phyloP scores from a whole-genome alignment of 1,140 invertebrate genomes.

The Trachymyrmex septentrionalis region DNA sequence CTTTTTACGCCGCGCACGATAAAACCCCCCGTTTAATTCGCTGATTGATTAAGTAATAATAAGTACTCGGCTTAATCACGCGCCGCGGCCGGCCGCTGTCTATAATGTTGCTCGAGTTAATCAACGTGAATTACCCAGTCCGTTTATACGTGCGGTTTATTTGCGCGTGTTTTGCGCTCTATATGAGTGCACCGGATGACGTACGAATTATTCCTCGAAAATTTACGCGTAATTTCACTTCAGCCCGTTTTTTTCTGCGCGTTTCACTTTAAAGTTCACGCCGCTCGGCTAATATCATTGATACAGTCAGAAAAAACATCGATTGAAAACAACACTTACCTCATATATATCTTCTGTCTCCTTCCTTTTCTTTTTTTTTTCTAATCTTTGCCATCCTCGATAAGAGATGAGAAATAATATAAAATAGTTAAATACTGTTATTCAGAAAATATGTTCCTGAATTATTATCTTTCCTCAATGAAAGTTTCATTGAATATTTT shows the following conservation, averaged over 20 bases:
- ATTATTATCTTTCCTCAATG: not conserved
- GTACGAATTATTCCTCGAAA: slow-evolving; percentile 18
- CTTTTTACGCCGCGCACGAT: slow-evolving; percentile 29
- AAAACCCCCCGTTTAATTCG: slow-evolving; percentile 44
- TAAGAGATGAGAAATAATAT: not conserved
- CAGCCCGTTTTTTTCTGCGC: not conserved
- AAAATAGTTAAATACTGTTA: not conserved
- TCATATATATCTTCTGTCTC: not conserved
- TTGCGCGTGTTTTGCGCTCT: not conserved
- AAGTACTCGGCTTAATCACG: slow-evolving; percentile 37
- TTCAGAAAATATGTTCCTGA: not conserved
- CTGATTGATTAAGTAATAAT: slow-evolving; percentile 58
- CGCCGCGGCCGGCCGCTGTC: slow-evolving; percentile 11
- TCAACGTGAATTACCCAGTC: slow-evolving; percentile 24
- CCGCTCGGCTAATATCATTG: not conserved
- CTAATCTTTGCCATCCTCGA: not conserved
- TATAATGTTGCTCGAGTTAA: slow-evolving; percentile 25
- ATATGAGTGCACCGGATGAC: not conserved
- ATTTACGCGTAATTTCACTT: not conserved
- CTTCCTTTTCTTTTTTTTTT: too few species aligned
- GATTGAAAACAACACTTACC: slow-evolving; percentile 17
- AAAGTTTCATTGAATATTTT: not conserved
- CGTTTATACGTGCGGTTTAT: not conserved
- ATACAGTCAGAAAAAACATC: not conserved
- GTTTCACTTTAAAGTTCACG: not conserved